Evolutionary conservation across 2,113 vertebrate species (phyloP).

Genomic region (Salvelinus namaycush): DNA sequence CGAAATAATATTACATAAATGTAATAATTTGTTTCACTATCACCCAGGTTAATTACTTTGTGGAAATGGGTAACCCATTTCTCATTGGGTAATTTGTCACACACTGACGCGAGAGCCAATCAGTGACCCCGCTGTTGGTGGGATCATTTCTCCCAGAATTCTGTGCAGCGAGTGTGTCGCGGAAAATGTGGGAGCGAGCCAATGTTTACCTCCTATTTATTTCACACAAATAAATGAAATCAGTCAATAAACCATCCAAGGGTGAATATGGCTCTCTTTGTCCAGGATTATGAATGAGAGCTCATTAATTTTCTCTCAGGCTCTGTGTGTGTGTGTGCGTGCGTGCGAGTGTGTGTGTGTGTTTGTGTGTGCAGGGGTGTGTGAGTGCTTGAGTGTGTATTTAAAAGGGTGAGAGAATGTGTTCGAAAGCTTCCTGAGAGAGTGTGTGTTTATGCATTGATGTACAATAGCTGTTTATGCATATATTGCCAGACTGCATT

Average conservation of each 20-base stretch:
- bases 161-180: constrained; percentile 81
- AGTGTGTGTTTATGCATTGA: constrained; percentile 11
- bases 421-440: constrained; percentile 11
- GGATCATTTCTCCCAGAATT: constrained; percentile 85
- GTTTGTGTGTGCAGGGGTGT: neutral
- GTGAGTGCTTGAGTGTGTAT: constrained; percentile 4
- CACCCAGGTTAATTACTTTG: constrained; percentile 99
- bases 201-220: constrained; percentile 92
- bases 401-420: neutral
- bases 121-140: constrained; percentile 88
- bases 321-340: constrained; percentile 2
- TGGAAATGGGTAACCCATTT: constrained; percentile 97
- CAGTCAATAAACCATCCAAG: constrained; percentile 98
- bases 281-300: constrained; percentile 79
- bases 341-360: constrained; percentile 17
- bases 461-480: neutral
- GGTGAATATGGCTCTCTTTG: constrained; percentile 94
- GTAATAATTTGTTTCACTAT: constrained; percentile 98
- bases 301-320: constrained; percentile 70
- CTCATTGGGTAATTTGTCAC: constrained; percentile 99
- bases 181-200: constrained; percentile 89
- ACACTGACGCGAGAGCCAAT: constrained; percentile 93
- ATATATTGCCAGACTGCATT: neutral
- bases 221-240: constrained; percentile 98
- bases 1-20: constrained; percentile 99